Base-by-base conservation (phyloP, 2,797 vertebrate genomes). In the Coilia nasus region DNA sequence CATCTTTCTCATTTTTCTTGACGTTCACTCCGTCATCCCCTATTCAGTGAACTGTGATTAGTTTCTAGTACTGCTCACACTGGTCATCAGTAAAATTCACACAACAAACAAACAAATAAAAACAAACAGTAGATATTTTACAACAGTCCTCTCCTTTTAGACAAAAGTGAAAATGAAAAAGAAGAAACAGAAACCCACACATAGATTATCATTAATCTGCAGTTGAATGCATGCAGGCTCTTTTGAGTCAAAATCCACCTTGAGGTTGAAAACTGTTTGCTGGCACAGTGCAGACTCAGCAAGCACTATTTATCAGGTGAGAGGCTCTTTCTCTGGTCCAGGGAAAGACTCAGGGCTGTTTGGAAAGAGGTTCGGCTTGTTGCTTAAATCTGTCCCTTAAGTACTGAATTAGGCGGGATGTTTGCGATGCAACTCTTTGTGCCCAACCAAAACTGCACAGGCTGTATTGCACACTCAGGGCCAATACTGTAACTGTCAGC, bases 151-250 rank as follows among this genome's bases (percentile, higher is more conserved):
- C 23, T 67, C 10, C 60, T 64, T 25, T 64, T 23, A 25, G 10
- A 64, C 23, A 19, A 71, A 15, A 12, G 15, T 2, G 17, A 28
- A 28, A 9, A 28, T 14, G 31, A 71, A 71, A 19, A 14, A 0
- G 15, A 78, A 44, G 31, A 35, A 17, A 19, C 6, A 75, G 6
- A 41, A 78, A 41, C 35, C 41, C 35, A 41, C 71, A 78, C 7
- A 78, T 6, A 78, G 31, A 78, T 78, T 78, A 44, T 21, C 71
- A 44, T 78, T 78, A 78, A 78, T 78, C 71, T 44, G 31, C 71
- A 41, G 35, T 44, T 78, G 31, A 78, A 35, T 44, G 35, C 44
- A 78, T 44, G 0, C 71, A 44, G 35, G 71, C 71, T 17, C 35
- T 78, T 78, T 78, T 35, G 14, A 17, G 7, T 78, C 71, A 14